phyloP scores from a whole-genome alignment of 2,113 vertebrate genomes.

The Rhizomys pruinosus region DNA sequence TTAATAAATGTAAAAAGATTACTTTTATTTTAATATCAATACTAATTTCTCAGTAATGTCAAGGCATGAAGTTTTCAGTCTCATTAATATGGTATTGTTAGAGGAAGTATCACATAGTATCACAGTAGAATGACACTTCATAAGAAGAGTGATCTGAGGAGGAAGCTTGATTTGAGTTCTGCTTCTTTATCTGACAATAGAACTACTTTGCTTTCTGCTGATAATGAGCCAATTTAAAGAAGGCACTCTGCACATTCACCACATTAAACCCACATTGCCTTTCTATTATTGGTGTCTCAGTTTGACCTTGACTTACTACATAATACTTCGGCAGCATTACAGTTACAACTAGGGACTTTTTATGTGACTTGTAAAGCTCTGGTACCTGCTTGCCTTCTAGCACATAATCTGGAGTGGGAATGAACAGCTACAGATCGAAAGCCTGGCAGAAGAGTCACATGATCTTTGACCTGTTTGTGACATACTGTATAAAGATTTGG shows the following conservation, averaged over 20 bases:
- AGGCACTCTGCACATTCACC: not conserved
- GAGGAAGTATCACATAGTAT: not conserved
- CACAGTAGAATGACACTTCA: not conserved
- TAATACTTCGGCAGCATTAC: not conserved
- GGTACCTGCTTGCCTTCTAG: not conserved
- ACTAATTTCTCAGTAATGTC: not conserved
- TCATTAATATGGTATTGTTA: constrained; percentile 1
- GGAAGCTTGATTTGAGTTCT: not conserved
- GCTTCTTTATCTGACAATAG: constrained; percentile 17
- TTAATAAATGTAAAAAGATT: constrained; percentile 19
- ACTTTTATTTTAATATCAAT: constrained; percentile 33
- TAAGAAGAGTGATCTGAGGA: not conserved
- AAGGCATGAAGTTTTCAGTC: not conserved
- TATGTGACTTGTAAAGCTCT: constrained; percentile 4
- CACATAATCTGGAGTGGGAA: not conserved
- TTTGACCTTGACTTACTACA: not conserved
- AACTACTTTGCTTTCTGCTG: not conserved
- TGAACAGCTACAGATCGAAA: not conserved
- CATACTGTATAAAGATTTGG: constrained; percentile 72
- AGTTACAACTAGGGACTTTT: not conserved
- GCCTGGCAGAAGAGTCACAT: not conserved
- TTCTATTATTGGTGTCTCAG: not conserved
- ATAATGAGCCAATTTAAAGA: not conserved
- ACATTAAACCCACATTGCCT: not conserved
- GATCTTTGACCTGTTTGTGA: constrained; percentile 70